phyloP scores from a whole-genome alignment of 2,888 invertebrate genomes.

The Oscheius sp. region DNA sequence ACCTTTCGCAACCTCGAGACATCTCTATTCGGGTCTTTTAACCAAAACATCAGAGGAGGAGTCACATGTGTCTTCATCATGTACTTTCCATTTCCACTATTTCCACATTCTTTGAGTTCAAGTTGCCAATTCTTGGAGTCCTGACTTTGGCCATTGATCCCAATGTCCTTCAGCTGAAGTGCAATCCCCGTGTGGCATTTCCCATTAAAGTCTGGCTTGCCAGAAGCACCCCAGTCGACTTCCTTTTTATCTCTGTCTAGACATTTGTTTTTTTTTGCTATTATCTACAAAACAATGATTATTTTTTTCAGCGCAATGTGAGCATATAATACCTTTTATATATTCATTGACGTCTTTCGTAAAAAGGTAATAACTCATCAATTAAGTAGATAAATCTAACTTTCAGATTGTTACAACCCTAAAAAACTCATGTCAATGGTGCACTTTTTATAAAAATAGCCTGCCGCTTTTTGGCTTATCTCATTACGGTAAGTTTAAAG shows the following conservation, averaged over 20 bases:
- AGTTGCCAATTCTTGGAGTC: neutral
- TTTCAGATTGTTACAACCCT: too few relatives aligned
- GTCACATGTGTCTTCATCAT: neutral
- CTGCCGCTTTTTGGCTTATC: neutral
- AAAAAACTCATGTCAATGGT: too few relatives aligned
- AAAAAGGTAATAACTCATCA: conserved; percentile 17
- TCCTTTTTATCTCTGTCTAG: conserved; percentile 2
- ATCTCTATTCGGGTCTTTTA: neutral
- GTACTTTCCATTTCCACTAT: neutral
- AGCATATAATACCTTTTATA: neutral
- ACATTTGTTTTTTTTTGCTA: neutral
- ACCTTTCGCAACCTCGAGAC: conserved; percentile 3
- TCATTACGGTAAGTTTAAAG: conserved; percentile 2
- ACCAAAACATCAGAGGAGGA: neutral
- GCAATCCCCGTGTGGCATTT: conserved; percentile 14
- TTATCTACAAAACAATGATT: neutral
- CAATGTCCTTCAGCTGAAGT: neutral
- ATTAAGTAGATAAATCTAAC: too few relatives aligned
- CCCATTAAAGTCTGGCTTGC: conserved; percentile 12
- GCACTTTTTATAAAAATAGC: too few relatives aligned
- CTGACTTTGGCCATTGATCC: conserved; percentile 1
- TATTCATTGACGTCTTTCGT: conserved; percentile 16
- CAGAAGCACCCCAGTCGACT: conserved; percentile 4
- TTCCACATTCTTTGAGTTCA: conserved; percentile 2
- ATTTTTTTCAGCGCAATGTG: conserved; percentile 21